A percentile compares a stretch with the other conserved stretches of the same genome.
Conservation (phyloP, 2,797 vertebrate genomes). For the Lemur catta region DNA sequence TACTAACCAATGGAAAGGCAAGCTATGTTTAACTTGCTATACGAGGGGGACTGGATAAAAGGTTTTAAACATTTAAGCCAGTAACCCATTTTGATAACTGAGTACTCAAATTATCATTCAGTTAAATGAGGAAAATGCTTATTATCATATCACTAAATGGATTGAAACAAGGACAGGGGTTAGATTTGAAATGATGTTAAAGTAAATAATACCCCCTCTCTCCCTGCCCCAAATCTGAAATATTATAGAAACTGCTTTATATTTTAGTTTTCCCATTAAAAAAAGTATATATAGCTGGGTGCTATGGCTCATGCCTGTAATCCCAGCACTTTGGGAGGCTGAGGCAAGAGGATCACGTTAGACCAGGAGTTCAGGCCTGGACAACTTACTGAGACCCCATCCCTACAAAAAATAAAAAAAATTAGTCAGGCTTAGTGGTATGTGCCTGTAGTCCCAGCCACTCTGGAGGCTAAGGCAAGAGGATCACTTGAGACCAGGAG, state of each 20-base stretch:
- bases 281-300: neutral
- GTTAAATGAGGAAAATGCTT: slow-evolving; percentile 1
- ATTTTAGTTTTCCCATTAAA: neutral
- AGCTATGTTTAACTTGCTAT: slow-evolving; percentile 2
- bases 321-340: neutral
- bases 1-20: neutral
- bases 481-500: neutral
- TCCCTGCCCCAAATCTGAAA: neutral
- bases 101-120: slow-evolving; percentile 25
- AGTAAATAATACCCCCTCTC: neutral
- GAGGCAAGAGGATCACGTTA: neutral
- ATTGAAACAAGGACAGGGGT: neutral
- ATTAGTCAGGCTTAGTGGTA: neutral
- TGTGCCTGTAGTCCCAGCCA: neutral
- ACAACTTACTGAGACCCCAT: neutral
- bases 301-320: neutral
- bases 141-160: neutral
- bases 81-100: neutral
- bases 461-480: neutral
- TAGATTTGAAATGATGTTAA: neutral
- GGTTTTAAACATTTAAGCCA: neutral
- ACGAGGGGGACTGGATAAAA: neutral
- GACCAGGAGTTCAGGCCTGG: neutral
- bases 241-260: neutral
- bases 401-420: neutral